Percentiles rank a stretch among this genome's conserved stretches.
These are phyloP conservation scores for Typhlomys cinereus DNA, from an alignment of 2,113 vertebrate genomes.

Conservation along the genomic window DNA sequence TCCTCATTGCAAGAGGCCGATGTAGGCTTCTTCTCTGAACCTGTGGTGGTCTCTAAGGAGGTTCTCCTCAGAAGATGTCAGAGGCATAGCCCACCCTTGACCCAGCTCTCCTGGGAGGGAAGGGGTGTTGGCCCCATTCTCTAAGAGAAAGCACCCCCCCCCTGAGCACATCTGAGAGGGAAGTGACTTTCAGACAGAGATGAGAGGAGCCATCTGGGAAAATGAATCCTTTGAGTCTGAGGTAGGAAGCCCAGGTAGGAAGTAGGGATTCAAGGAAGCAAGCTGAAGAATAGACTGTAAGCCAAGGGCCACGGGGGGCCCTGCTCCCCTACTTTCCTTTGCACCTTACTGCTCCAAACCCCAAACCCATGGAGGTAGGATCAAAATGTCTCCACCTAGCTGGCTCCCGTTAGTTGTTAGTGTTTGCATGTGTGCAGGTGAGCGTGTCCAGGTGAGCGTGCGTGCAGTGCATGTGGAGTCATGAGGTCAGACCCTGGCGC, in stretches of 20 bases:
- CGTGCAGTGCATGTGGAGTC: too few relatives aligned
- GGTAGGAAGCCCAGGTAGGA: rapidly evolving
- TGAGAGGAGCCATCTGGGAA: neutral
- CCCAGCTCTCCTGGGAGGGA: neutral
- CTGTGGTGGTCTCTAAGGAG: neutral
- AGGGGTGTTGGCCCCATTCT: neutral
- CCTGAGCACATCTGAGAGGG: neutral
- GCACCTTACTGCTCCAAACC: neutral
- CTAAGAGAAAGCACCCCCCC: neutral
- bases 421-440: neutral
- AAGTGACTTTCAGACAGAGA: neutral
- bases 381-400: neutral
- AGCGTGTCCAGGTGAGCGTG: neutral
- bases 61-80: neutral
- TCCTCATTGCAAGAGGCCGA: neutral
- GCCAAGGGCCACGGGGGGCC: neutral
- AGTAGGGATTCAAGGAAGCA: neutral
- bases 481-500: neutral
- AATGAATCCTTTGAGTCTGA: neutral
- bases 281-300: neutral
- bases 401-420: neutral
- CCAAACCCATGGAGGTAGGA: neutral
- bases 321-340: neutral
- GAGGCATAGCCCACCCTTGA: neutral
- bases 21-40: neutral